These are phyloP conservation scores for Chromobotia macracanthus DNA, from an alignment of 2,797 vertebrate species.

Conservation along the genomic window DNA sequence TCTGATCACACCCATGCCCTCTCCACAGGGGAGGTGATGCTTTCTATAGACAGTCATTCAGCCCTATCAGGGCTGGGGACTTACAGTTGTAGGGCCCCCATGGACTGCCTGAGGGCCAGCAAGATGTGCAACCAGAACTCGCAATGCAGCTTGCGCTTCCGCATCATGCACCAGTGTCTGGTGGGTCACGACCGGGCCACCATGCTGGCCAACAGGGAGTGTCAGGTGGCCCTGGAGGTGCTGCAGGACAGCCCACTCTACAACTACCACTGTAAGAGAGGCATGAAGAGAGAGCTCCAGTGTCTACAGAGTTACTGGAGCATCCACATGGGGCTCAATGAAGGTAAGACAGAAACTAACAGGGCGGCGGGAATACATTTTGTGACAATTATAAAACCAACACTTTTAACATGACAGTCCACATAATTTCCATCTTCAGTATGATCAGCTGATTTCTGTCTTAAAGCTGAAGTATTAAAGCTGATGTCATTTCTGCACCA, in stretches of 20 bases:
- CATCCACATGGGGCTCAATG: slow-evolving; percentile 88
- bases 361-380: too few species aligned
- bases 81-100: slow-evolving; percentile 81
- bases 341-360: slow-evolving; percentile 86
- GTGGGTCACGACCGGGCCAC: slow-evolving; percentile 86
- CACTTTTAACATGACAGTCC: too few species aligned
- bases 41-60: slow-evolving; percentile 71
- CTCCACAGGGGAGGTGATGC: slow-evolving; percentile 78
- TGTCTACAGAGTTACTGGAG: slow-evolving; percentile 97
- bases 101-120: slow-evolving; percentile 91
- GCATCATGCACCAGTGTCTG: slow-evolving; percentile 93
- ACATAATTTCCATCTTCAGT: too few species aligned
- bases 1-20: background rate
- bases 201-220: slow-evolving; percentile 92
- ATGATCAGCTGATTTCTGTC: too few species aligned
- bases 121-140: slow-evolving; percentile 89
- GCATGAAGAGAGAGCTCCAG: slow-evolving; percentile 94
- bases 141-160: slow-evolving; percentile 91
- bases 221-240: slow-evolving; percentile 89
- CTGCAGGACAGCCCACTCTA: slow-evolving; percentile 90
- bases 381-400: too few species aligned
- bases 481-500: too few species aligned
- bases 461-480: too few species aligned
- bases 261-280: slow-evolving; percentile 89
- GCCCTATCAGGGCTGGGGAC: slow-evolving; percentile 71